Conservation (phyloP, 2,113 vertebrate species). For the Leiothrix lutea region DNA sequence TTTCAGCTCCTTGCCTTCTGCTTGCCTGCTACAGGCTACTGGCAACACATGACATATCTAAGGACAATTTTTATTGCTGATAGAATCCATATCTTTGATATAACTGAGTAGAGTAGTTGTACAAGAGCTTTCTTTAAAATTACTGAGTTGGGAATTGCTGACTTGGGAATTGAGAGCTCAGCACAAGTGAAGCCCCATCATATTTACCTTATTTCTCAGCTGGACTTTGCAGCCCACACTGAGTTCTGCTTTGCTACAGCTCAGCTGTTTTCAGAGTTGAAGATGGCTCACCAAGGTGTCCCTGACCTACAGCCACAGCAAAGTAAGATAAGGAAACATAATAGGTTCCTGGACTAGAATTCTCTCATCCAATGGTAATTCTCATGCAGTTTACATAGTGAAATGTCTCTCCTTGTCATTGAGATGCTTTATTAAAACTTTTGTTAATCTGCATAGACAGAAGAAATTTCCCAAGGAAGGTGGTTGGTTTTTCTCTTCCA, state of each 20-base stretch:
- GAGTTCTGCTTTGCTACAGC: not conserved
- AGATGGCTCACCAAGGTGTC: not conserved
- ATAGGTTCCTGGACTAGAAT: not conserved
- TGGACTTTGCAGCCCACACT: not conserved
- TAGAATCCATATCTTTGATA: not conserved
- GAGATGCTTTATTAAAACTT: not conserved
- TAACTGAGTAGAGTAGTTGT: not conserved
- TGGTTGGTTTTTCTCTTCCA: not conserved
- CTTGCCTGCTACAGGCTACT: not conserved
- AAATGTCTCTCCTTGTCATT: not conserved
- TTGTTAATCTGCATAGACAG: not conserved
- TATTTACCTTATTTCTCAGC: not conserved
- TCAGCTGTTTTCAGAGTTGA: not conserved
- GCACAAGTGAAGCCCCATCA: not conserved
- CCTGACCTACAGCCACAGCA: not conserved
- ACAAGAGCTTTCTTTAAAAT: not conserved
- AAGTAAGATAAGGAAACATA: not conserved
- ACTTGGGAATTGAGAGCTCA: not conserved
- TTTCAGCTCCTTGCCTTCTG: not conserved
- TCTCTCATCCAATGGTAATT: not conserved
- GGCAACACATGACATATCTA: not conserved
- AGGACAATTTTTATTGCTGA: not conserved
- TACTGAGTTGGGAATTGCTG: not conserved
- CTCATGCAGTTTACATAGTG: not conserved
- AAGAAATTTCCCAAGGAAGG: not conserved